Percentiles rank a stretch among this genome's conserved stretches.
Evolutionary conservation across 2,888 invertebrate genomes (phyloP).

Genomic region (Ophraella communa): DNA sequence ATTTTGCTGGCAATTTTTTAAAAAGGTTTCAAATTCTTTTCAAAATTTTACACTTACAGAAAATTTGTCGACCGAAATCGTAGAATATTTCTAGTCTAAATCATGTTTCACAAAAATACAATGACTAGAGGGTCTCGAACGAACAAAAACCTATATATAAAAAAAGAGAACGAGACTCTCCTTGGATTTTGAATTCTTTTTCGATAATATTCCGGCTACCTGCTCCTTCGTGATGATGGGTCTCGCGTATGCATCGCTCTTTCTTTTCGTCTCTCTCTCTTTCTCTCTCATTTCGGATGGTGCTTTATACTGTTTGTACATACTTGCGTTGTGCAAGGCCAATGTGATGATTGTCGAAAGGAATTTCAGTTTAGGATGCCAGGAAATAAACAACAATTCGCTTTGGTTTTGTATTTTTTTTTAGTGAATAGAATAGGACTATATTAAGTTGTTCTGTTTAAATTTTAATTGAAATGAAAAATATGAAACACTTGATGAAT

Average conservation of each 20-base stretch:
- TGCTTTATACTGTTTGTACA: background rate
- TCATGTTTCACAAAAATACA: background rate
- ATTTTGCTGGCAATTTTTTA: no score
- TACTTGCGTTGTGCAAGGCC: conserved; percentile 24
- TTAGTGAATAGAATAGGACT: background rate
- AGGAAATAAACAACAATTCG: background rate
- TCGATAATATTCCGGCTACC: conserved; percentile 1
- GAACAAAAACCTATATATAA: background rate
- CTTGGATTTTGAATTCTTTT: conserved; percentile 5
- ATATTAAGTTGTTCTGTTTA: no score
- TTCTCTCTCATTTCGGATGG: background rate
- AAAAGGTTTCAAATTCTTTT: no score
- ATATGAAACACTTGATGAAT: background rate
- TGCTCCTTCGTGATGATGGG: conserved; percentile 1
- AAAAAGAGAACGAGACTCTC: background rate
- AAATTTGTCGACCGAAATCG: no score
- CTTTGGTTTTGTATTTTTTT: no score
- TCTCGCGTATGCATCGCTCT: conserved; percentile 1
- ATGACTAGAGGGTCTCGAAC: background rate
- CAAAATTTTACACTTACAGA: no score
- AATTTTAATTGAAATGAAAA: no score
- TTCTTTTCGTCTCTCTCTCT: background rate
- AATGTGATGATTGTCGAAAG: conserved; percentile 23
- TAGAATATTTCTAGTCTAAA: no score
- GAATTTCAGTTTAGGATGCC: conserved; percentile 18